Base-by-base conservation (phyloP, 2,797 vertebrate genomes). In the Esox lucius region DNA sequence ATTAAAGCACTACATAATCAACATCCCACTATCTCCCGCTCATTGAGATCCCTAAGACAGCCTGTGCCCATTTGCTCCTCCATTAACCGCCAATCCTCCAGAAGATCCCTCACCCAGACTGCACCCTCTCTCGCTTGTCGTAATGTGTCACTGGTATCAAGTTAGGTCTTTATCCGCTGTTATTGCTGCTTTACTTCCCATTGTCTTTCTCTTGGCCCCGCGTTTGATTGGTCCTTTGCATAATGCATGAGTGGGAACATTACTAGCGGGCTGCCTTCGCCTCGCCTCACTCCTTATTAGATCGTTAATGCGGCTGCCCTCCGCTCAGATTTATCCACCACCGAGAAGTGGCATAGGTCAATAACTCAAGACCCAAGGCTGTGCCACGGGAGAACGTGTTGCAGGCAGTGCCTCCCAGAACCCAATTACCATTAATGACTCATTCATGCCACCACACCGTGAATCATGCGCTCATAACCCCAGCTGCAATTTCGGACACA, bases 181-280 rank as follows among this genome's bases (percentile, higher is more conserved):
- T 62, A 62, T 17, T 61, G 35, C 66, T 39, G 33, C 46, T 56
- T 42, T 31, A 53, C 81, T 78, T 81, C 72, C 77, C 85, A 79
- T 78, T 84, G 61, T 64, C 19, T 72, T 87, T 75, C 77, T 77
- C 75, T 78, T 78, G 68, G 48, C 84, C 39, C 67, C 71, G 64
- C 56, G 28, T 53, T 85, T 79, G 80, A 87, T 90, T 78, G 78
- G 75, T 68, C 74, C 75, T 4, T 64, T 89, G 84, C 80, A 90
- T 90, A 81, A 90, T 90, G 80, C 82, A 89, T 87, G 74, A 56
- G 7, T 33, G 42, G 26, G 68, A 48, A 80, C 85, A 88, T 88
- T 87, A 83, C 80, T 71, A 71, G 73, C 19, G 7, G 67, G 66
- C 67, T 69, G 62, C 28, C 62, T 31, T 26, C 11, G 77, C 64